These are phyloP conservation scores for Gryon sp. DNA, from an alignment of 1,140 invertebrate genomes.

Conservation along the genomic window DNA sequence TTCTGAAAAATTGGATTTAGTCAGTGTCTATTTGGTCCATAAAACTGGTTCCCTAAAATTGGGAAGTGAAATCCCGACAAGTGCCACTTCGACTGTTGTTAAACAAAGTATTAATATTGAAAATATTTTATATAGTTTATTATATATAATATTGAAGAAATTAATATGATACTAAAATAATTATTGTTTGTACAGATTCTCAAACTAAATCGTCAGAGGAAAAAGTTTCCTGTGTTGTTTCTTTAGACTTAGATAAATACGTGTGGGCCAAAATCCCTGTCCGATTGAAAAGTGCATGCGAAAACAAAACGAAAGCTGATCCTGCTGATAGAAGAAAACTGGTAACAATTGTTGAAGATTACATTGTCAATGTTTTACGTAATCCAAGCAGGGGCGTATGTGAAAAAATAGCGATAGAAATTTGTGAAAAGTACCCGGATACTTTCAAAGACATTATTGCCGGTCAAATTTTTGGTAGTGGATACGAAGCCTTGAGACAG, in stretches of 20 bases:
- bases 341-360: not conserved
- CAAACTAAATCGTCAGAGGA: not conserved
- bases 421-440: conserved; percentile 20
- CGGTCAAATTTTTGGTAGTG: conserved; percentile 15
- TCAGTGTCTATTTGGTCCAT: not conserved
- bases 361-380: conserved; percentile 4
- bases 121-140: too few relatives aligned
- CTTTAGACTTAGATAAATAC: not conserved
- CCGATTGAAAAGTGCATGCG: not conserved
- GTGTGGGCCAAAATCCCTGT: conserved; percentile 1
- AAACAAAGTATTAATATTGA: too few relatives aligned
- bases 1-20: not conserved
- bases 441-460: conserved; percentile 17
- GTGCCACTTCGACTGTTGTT: too few relatives aligned
- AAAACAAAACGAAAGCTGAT: not conserved
- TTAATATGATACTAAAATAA: conserved; percentile 10
- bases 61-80: not conserved
- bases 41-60: conserved; percentile 3
- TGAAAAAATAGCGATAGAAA: not conserved
- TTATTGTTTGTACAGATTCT: not conserved
- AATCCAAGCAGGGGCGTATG: conserved; percentile 9
- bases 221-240: not conserved
- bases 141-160: too few relatives aligned
- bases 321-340: conserved; percentile 7
- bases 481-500: conserved; percentile 4